Evolutionary conservation across 2,888 invertebrate species (phyloP), one percentile per base, ranked within the genome.

Genomic region (Schizaphis graminum): DNA sequence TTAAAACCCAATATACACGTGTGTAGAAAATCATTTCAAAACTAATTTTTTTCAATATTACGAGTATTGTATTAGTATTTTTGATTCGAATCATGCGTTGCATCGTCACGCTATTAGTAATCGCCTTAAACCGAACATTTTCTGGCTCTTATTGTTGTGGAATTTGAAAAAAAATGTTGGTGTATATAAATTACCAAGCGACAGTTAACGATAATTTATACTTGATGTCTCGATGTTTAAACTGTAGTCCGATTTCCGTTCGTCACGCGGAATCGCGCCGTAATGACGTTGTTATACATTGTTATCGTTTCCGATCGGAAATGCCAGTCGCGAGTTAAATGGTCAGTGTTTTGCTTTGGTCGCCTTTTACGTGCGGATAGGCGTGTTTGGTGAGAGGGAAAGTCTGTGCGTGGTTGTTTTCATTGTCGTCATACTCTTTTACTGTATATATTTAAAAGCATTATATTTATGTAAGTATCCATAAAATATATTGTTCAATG

Each of bases 281-380:
- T 77, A 77, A 77, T 35, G 77, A 77, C 8, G 21, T 35, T 35
- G 16, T 77, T 77, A 77, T 21, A 53, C 21, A 77, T 21, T 26
- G 35, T 41, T 77, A 35, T 49, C 28, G 53, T 91, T 91, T 91
- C 77, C 91, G 77, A 91, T 77, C 35, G 77, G 77, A 91, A 77
- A 35, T 35, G 26, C 77, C 67, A n/a, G 35, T 49, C 16, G 13
- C 26, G 77, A 41, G 89, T 41, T 89, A 49, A 44, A 28, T 24
- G 87, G 87, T 67, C 90, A 35, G 11, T 26, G 53, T 41, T 77
- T 77, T 77, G 77, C 35, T 77, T 77, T 35, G 35, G 77, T 77
- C 21, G 41, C 89, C 41, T 89, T 89, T 89, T 56, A 89, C 41
- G 89, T 41, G 8, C 7, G 1, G 44, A 41, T 56, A 35, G 16